Evolutionary conservation across 2,888 invertebrate genomes (phyloP).

Genomic region (Clitarchus hookeri): DNA sequence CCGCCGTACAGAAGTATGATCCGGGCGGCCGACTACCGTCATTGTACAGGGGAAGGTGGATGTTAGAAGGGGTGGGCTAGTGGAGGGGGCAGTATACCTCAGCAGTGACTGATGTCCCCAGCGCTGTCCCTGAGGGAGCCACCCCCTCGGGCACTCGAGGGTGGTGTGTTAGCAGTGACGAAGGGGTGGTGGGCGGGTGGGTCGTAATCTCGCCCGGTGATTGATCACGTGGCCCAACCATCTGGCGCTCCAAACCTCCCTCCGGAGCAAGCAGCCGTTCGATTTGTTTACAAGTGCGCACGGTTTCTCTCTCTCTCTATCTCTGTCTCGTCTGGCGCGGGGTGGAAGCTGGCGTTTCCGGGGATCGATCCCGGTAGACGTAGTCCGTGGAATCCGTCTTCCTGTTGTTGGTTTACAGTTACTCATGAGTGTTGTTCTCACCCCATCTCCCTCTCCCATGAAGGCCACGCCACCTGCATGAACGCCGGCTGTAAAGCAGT

Average conservation of each 20-base stretch:
- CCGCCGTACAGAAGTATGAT: neutral
- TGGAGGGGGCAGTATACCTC: neutral
- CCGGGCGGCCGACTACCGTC: neutral
- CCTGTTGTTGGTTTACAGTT: too few relatives aligned
- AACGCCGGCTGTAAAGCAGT: too few relatives aligned
- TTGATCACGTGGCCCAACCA: conserved; percentile 21
- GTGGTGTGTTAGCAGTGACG: neutral
- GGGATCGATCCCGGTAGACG: too few relatives aligned
- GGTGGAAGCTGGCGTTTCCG: too few relatives aligned
- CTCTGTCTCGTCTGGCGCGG: neutral
- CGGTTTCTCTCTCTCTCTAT: neutral
- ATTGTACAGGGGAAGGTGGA: neutral
- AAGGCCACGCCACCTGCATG: too few relatives aligned
- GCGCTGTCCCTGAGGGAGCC: conserved; percentile 16
- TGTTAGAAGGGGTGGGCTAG: neutral
- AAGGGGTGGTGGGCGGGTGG: conserved; percentile 9
- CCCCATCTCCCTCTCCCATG: neutral
- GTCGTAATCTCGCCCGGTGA: conserved; percentile 24
- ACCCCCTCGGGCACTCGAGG: neutral
- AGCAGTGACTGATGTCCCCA: conserved; percentile 20
- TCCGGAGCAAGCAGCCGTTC: neutral
- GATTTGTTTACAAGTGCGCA: conserved; percentile 25
- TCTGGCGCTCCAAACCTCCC: conserved; percentile 18
- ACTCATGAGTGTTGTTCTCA: too few relatives aligned
- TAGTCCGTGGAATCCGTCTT: neutral